phyloP scores from a whole-genome alignment of 2,888 invertebrate genomes.

The Luffia ferchaultella region DNA sequence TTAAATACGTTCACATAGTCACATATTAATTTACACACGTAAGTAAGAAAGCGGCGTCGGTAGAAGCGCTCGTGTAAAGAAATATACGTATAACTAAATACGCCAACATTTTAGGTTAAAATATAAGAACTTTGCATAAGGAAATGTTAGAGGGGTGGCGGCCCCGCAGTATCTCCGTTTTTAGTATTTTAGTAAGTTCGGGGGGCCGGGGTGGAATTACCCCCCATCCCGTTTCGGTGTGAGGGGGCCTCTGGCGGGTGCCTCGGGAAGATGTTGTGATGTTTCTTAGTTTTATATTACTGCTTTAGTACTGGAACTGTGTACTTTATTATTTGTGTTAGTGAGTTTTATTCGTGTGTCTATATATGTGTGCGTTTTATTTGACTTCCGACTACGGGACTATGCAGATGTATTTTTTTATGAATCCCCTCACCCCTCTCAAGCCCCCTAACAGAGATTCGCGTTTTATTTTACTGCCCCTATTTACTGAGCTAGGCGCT shows the following conservation, averaged over 20 bases:
- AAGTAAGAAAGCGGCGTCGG: background rate
- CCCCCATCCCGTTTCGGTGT: constrained; percentile 21
- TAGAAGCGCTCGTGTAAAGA: background rate
- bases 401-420: background rate
- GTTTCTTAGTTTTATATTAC: constrained; percentile 68
- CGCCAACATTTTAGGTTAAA: constrained; percentile 59
- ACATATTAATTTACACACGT: background rate
- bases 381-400: background rate
- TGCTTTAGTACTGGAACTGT: constrained; percentile 31
- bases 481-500: background rate
- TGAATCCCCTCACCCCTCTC: background rate
- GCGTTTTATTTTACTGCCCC: background rate
- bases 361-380: constrained; percentile 11
- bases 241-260: constrained; percentile 14
- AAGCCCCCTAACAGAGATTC: background rate
- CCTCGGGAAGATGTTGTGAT: constrained; percentile 56
- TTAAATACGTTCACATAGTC: no score
- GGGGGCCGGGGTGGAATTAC: constrained; percentile 8
- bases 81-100: background rate
- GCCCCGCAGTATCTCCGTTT: constrained; percentile 62
- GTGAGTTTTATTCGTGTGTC: constrained; percentile 31
- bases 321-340: constrained; percentile 57
- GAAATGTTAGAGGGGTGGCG: constrained; percentile 44
- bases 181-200: constrained; percentile 68
- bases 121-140: constrained; percentile 61